Percentiles rank a stretch among this genome's conserved stretches.
phyloP scores from a whole-genome alignment of 2,113 vertebrate species.

The Oriolus oriolus region DNA sequence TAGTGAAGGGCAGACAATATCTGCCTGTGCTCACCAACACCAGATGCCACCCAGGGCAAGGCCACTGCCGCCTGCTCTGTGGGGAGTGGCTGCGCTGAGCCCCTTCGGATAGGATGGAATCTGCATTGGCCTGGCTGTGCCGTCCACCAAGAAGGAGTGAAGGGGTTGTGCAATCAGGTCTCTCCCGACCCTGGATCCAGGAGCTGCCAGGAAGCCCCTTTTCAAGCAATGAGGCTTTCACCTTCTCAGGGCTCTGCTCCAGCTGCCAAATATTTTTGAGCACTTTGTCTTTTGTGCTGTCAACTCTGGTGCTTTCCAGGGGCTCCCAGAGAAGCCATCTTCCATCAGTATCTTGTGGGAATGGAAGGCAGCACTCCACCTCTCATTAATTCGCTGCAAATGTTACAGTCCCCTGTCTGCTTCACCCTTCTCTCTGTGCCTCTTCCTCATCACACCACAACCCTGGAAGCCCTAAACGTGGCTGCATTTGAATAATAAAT shows the following conservation, averaged over 20 bases:
- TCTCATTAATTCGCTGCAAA: accelerated
- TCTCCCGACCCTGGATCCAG: background rate
- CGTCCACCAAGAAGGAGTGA: accelerated
- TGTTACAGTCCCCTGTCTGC: background rate
- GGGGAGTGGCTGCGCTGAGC: background rate
- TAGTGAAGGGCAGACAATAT: background rate
- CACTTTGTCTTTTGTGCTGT: background rate
- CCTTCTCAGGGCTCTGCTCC: background rate
- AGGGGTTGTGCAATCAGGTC: background rate
- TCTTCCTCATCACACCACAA: background rate
- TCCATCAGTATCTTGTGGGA: background rate
- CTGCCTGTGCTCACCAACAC: background rate
- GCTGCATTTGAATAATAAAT: background rate
- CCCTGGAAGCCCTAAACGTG: background rate
- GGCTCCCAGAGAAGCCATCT: background rate
- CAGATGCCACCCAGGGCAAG: background rate
- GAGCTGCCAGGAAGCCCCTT: background rate
- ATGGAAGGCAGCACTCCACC: background rate
- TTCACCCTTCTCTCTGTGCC: background rate
- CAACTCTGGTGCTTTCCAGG: background rate
- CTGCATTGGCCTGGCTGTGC: background rate
- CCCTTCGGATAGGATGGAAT: background rate
- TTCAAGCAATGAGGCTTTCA: background rate
- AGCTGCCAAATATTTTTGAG: background rate
- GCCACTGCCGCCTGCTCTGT: background rate